Conservation (phyloP, 2,113 vertebrate species). For the Ptyas mucosa region DNA sequence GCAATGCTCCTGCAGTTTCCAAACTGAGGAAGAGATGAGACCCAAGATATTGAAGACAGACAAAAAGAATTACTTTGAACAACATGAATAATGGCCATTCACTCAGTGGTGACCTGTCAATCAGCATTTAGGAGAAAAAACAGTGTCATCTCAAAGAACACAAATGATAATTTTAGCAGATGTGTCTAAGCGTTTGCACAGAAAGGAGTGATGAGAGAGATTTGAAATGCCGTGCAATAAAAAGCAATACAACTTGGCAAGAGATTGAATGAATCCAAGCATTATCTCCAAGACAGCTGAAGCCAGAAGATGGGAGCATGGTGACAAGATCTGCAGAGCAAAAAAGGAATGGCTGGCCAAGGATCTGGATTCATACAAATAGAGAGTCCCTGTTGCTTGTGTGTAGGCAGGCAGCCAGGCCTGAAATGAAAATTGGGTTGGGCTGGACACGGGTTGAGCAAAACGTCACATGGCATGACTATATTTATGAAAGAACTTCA, state of each 20-base stretch:
- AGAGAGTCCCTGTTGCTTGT: neutral
- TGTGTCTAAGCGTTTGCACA: neutral
- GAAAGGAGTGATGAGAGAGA: neutral
- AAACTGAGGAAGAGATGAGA: neutral
- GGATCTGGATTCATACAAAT: neutral
- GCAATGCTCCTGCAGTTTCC: neutral
- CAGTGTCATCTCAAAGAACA: neutral
- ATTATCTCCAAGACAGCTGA: neutral
- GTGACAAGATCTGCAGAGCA: neutral
- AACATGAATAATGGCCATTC: neutral
- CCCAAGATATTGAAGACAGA: neutral
- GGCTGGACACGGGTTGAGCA: neutral
- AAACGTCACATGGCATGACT: neutral
- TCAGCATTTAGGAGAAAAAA: neutral
- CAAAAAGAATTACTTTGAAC: neutral
- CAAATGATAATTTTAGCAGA: slow-evolving; percentile 11
- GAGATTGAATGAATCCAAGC: neutral
- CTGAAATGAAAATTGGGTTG: neutral
- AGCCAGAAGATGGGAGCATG: neutral
- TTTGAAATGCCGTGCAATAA: neutral
- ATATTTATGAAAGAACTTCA: neutral
- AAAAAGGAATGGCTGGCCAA: neutral
- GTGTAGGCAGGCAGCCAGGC: neutral
- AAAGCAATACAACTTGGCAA: neutral
- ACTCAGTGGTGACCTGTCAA: neutral